phyloP scores from a whole-genome alignment of 2,797 vertebrate genomes.

The Poeciliopsis turneri region DNA sequence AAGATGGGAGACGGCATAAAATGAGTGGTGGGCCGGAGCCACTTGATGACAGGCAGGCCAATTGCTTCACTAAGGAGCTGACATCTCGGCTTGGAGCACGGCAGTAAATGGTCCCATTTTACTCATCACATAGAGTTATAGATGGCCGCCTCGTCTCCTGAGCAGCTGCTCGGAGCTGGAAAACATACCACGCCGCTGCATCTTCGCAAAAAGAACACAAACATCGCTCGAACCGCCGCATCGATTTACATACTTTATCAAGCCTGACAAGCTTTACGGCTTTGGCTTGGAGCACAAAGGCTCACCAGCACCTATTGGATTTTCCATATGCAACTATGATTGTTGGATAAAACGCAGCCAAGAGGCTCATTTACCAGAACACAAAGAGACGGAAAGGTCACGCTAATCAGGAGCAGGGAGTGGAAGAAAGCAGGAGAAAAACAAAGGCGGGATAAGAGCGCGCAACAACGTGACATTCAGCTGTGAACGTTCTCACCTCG shows the following conservation, averaged over 20 bases:
- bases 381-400: slow-evolving; percentile 51
- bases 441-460: slow-evolving; percentile 23
- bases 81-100: slow-evolving; percentile 47
- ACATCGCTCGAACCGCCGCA: slow-evolving; percentile 12
- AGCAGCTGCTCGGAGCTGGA: slow-evolving; percentile 12
- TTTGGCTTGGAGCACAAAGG: slow-evolving; percentile 35
- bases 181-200: slow-evolving; percentile 15
- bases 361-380: slow-evolving; percentile 32
- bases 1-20: slow-evolving; percentile 13
- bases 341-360: slow-evolving; percentile 21
- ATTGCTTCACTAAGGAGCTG: slow-evolving; percentile 50
- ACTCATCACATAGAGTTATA: slow-evolving; percentile 1
- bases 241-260: slow-evolving; percentile 36
- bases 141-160: slow-evolving; percentile 10
- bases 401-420: slow-evolving; percentile 36
- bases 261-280: slow-evolving; percentile 37
- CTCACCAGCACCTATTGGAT: not conserved
- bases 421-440: not conserved
- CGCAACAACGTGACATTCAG: slow-evolving; percentile 22
- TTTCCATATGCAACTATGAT: slow-evolving; percentile 36
- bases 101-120: slow-evolving; percentile 44
- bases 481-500: slow-evolving; percentile 20
- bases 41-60: slow-evolving; percentile 33
- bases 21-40: slow-evolving; percentile 33
- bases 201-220: slow-evolving; percentile 32